Percentiles rank a stretch among this genome's conserved stretches.
Conservation (phyloP, 1,140 invertebrate species). For the Druon quercuslanigerum region DNA sequence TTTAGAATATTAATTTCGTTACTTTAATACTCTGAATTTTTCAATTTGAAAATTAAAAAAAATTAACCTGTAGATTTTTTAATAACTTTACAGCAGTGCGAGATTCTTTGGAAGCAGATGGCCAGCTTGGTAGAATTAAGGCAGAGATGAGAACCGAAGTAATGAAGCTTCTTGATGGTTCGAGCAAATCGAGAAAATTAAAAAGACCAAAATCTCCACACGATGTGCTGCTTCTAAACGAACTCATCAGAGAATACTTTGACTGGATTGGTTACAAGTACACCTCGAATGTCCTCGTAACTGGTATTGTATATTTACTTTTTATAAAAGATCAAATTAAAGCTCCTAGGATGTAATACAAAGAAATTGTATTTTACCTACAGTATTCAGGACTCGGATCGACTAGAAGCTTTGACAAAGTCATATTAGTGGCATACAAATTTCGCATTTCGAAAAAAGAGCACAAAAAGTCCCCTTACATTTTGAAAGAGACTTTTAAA, state of each 20-base stretch:
- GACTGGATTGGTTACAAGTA: slow-evolving; percentile 75
- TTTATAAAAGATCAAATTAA: slow-evolving; percentile 31
- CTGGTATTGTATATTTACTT: slow-evolving; percentile 60
- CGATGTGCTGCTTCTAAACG: slow-evolving; percentile 70
- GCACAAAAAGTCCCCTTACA: too few relatives aligned
- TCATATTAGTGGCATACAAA: too few relatives aligned
- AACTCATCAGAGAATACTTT: slow-evolving; percentile 74
- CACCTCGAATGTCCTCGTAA: slow-evolving; percentile 65
- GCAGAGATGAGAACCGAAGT: slow-evolving; percentile 72
- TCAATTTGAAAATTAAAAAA: too few relatives aligned
- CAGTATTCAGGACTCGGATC: too few relatives aligned
- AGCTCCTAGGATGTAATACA: slow-evolving; percentile 38
- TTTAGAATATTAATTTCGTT: too few relatives aligned
- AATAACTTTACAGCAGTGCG: slow-evolving; percentile 63
- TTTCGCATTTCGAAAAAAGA: too few relatives aligned
- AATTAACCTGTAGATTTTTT: background rate
- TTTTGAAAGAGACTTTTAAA: too few relatives aligned
- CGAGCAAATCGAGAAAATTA: slow-evolving; percentile 51
- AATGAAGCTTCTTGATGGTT: slow-evolving; percentile 68
- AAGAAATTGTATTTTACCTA: slow-evolving; percentile 21
- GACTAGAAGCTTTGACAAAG: too few relatives aligned
- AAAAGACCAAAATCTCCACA: slow-evolving; percentile 61
- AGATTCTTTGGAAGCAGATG: slow-evolving; percentile 70
- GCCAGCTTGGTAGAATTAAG: slow-evolving; percentile 69
- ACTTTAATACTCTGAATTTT: too few relatives aligned